These are phyloP conservation scores for Zaprionus lachaisei DNA, from an alignment of 1,140 invertebrate genomes.

Conservation along the genomic window DNA sequence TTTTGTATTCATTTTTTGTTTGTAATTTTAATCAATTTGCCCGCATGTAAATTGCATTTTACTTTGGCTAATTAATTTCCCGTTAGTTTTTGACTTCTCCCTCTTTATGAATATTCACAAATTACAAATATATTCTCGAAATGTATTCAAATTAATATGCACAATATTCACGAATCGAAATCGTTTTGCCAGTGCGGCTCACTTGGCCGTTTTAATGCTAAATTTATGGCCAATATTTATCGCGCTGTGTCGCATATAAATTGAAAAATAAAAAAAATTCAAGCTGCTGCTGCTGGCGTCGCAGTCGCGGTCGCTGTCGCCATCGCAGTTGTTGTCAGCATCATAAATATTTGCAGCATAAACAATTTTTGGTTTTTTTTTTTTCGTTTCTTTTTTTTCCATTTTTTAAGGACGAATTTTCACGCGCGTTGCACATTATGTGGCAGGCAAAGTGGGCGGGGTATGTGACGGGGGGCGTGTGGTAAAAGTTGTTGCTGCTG, in stretches of 20 bases:
- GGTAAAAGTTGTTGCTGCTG: conserved; percentile 34
- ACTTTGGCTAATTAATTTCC: background rate
- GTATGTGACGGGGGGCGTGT: conserved; percentile 16
- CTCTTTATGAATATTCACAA: too few species aligned
- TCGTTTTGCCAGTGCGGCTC: conserved; percentile 31
- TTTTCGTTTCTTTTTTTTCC: conserved; percentile 36
- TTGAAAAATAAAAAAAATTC: conserved; percentile 54
- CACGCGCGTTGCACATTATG: conserved; percentile 78
- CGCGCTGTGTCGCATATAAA: conserved; percentile 56
- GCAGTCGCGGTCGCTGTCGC: conserved; percentile 31
- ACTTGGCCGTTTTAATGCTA: conserved; percentile 56
- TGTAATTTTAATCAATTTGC: conserved; percentile 12
- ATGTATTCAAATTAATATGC: conserved; percentile 37
- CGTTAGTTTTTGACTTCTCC: background rate
- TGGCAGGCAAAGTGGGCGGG: background rate
- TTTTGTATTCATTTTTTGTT: background rate
- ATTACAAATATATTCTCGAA: background rate
- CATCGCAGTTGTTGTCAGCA: conserved; percentile 16
- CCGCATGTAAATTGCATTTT: background rate
- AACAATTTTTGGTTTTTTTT: conserved; percentile 57
- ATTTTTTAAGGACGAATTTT: conserved; percentile 75
- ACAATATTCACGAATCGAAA: conserved; percentile 19
- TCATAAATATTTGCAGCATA: conserved; percentile 78
- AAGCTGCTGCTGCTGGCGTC: conserved; percentile 10
- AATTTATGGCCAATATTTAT: conserved; percentile 79